Conservation (phyloP, 1,140 invertebrate species). For the Coboldia fuscipes region DNA sequence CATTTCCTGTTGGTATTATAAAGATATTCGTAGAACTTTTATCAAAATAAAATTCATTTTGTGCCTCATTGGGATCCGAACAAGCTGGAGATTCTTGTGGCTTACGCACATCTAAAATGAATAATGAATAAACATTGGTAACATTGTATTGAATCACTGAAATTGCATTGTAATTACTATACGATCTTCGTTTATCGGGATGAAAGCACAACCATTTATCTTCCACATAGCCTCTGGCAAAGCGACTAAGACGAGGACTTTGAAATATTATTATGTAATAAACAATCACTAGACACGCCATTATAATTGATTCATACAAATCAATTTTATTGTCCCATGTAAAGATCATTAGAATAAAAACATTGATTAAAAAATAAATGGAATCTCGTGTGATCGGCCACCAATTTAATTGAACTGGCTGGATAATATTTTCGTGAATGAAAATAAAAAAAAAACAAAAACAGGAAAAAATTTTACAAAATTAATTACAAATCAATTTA, state of each 20-base stretch:
- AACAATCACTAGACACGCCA: constrained; percentile 43
- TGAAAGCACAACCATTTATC: constrained; percentile 18
- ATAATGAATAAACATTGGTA: neutral
- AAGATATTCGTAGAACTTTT: neutral
- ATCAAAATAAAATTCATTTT: too few species aligned
- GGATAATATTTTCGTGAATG: constrained; percentile 10
- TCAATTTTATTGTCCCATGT: constrained; percentile 59
- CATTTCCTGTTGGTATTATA: neutral
- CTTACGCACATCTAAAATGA: too few species aligned
- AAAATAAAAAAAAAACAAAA: neutral
- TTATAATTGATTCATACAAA: constrained; percentile 52
- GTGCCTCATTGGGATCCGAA: too few species aligned
- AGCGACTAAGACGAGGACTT: constrained; percentile 22
- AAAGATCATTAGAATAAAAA: constrained; percentile 47
- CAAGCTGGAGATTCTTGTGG: too few species aligned
- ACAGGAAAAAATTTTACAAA: neutral
- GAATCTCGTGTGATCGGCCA: constrained; percentile 71
- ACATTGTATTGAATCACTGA: constrained; percentile 17
- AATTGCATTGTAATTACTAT: too few species aligned
- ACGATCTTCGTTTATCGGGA: too few species aligned
- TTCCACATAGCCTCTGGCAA: constrained; percentile 17
- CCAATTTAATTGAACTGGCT: constrained; percentile 66
- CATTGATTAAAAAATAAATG: constrained; percentile 56
- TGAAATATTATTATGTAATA: constrained; percentile 41
- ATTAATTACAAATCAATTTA: neutral